Percentiles rank a stretch among this genome's conserved stretches.
Evolutionary conservation across 2,113 vertebrate species (phyloP).

Genomic region (Lamprologus lemairii): DNA sequence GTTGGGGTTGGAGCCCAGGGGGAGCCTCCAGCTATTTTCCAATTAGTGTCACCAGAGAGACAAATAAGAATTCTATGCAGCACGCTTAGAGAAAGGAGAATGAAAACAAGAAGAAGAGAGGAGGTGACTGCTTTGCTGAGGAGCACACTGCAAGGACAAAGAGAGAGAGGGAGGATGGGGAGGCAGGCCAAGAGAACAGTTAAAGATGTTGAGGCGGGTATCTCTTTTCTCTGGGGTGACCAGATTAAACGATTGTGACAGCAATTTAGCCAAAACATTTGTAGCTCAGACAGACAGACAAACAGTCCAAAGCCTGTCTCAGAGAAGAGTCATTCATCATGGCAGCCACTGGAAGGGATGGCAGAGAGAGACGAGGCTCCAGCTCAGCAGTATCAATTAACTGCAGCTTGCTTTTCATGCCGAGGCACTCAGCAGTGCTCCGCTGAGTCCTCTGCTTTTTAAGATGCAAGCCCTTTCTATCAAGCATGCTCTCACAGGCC

Average conservation of each 20-base stretch:
- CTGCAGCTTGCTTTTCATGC: slow-evolving; percentile 26
- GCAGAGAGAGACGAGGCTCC: slow-evolving; percentile 24
- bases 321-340: slow-evolving; percentile 45
- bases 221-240: slow-evolving; percentile 35
- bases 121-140: not conserved
- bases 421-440: not conserved
- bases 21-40: slow-evolving; percentile 69
- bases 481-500: not conserved
- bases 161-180: not conserved
- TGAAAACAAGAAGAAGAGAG: not conserved
- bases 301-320: slow-evolving; percentile 16
- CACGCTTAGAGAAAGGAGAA: not conserved
- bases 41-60: slow-evolving; percentile 74
- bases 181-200: not conserved
- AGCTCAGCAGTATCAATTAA: slow-evolving; percentile 40
- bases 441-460: slow-evolving; percentile 6
- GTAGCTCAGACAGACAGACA: slow-evolving; percentile 48
- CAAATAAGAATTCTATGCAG: slow-evolving; percentile 61
- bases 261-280: slow-evolving; percentile 67
- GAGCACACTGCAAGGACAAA: slow-evolving; percentile 17
- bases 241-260: slow-evolving; percentile 71
- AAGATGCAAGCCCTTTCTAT: slow-evolving; percentile 14
- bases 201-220: slow-evolving; percentile 6
- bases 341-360: slow-evolving; percentile 7
- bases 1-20: slow-evolving; percentile 59